phyloP scores from a whole-genome alignment of 2,797 vertebrate species.

The Knipowitschia caucasica region DNA sequence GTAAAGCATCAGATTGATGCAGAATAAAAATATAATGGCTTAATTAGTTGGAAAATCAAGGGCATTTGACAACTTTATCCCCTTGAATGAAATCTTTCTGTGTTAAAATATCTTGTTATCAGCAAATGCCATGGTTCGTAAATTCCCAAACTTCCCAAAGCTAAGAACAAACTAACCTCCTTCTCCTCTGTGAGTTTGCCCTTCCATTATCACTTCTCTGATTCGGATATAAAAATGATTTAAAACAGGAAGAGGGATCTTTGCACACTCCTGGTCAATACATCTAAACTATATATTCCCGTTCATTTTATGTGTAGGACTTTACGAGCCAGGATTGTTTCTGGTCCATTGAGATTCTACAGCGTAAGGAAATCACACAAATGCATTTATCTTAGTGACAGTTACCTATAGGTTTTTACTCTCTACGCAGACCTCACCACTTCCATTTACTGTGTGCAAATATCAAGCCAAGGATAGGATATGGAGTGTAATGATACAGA shows the following conservation, averaged over 20 bases:
- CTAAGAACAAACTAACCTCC: conserved; percentile 10
- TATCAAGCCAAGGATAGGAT: conserved; percentile 10
- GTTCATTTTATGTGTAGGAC: conserved; percentile 2
- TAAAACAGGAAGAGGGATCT: not conserved
- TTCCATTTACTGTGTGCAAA: conserved; percentile 25
- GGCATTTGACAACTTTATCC: conserved; percentile 33
- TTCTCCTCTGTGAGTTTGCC: conserved; percentile 10
- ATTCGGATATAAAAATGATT: conserved; percentile 4
- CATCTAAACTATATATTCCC: conserved; percentile 15
- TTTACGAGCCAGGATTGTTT: conserved; percentile 16
- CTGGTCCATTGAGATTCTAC: conserved; percentile 16
- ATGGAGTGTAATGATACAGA: conserved; percentile 5
- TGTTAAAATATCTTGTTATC: conserved; percentile 32
- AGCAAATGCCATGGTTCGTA: conserved; percentile 33
- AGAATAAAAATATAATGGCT: not conserved
- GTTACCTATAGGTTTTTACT: conserved; percentile 29
- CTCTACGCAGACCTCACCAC: conserved; percentile 1
- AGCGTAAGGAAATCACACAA: conserved; percentile 22
- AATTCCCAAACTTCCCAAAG: conserved; percentile 11
- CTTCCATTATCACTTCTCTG: conserved; percentile 14
- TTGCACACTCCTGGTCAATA: not conserved
- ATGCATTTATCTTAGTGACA: conserved; percentile 51
- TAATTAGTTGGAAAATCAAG: conserved; percentile 37
- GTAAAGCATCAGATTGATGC: not conserved
- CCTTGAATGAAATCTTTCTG: conserved; percentile 16